Conservation (phyloP, 2,113 vertebrate species). For the Epinephelus moara region DNA sequence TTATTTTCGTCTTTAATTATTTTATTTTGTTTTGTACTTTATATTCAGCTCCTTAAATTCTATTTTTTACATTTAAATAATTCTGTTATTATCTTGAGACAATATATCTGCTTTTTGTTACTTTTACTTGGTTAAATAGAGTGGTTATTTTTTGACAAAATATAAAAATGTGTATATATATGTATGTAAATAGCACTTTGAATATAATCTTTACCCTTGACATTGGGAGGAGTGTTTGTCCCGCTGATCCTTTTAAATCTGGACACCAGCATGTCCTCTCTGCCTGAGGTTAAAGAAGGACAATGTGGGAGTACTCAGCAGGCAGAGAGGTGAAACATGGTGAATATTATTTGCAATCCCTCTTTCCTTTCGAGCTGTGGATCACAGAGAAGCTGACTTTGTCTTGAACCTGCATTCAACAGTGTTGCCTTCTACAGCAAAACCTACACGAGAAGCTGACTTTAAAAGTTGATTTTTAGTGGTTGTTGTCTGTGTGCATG, state of each 20-base stretch:
- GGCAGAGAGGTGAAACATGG: constrained; percentile 12
- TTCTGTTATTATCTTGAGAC: constrained; percentile 52
- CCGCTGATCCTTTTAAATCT: constrained; percentile 54
- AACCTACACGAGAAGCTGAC: constrained; percentile 30
- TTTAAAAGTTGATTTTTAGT: constrained; percentile 24
- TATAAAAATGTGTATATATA: constrained; percentile 36
- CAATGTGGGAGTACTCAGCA: background rate
- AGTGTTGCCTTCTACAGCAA: constrained; percentile 71
- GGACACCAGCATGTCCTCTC: constrained; percentile 52
- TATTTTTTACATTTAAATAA: constrained; percentile 72
- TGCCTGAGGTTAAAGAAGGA: constrained; percentile 14
- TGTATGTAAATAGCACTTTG: constrained; percentile 64
- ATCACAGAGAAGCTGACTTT: constrained; percentile 48
- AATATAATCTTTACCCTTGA: constrained; percentile 39
- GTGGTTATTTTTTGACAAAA: constrained; percentile 64
- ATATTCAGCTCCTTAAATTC: constrained; percentile 72
- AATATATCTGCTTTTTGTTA: constrained; percentile 58
- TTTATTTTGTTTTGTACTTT: constrained; percentile 61
- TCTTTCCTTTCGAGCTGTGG: constrained; percentile 48
- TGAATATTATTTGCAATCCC: constrained; percentile 35
- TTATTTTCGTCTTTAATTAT: constrained; percentile 2
- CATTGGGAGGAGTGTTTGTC: constrained; percentile 19
- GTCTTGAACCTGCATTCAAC: constrained; percentile 64
- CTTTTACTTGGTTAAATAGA: constrained; percentile 70
- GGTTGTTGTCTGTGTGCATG: constrained; percentile 61